A percentile compares a stretch with the other conserved stretches of the same genome.
These are phyloP conservation scores for Melieria picta DNA, from an alignment of 2,888 invertebrate genomes.

Conservation along the genomic window DNA sequence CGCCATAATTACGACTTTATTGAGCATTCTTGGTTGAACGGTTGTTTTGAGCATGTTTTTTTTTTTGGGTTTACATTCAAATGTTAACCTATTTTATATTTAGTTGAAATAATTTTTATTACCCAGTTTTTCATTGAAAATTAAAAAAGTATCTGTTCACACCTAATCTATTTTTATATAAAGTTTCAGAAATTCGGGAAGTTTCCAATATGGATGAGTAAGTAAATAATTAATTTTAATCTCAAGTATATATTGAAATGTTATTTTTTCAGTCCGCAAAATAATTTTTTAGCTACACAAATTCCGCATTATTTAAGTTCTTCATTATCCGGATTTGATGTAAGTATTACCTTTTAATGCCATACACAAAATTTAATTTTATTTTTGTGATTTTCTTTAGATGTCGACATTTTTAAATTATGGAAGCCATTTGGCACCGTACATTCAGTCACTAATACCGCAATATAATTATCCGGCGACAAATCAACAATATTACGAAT, in stretches of 20 bases:
- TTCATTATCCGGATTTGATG: constrained; percentile 52
- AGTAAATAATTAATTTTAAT: constrained; percentile 39
- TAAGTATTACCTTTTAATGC: constrained; percentile 45
- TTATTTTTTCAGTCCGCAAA: constrained; percentile 41
- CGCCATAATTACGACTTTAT: too few relatives aligned
- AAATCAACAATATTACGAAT: constrained; percentile 51
- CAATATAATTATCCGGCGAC: constrained; percentile 47
- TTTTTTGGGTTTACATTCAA: too few relatives aligned
- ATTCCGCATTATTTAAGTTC: constrained; percentile 49
- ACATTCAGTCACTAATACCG: constrained; percentile 46
- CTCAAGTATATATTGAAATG: background rate
- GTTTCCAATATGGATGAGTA: constrained; percentile 50
- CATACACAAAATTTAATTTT: constrained; percentile 34
- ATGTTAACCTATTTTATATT: too few relatives aligned
- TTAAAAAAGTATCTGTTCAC: too few relatives aligned
- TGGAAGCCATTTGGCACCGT: constrained; percentile 30
- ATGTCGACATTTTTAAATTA: constrained; percentile 53
- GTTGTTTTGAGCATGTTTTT: too few relatives aligned
- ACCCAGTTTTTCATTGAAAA: too few relatives aligned
- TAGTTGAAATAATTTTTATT: too few relatives aligned
- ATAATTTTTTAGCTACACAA: constrained; percentile 44
- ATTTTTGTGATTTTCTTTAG: constrained; percentile 23
- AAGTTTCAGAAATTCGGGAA: constrained; percentile 32
- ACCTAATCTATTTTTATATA: background rate
- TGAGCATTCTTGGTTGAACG: too few relatives aligned